A percentile compares a stretch with the other conserved stretches of the same genome.
phyloP scores from a whole-genome alignment of 2,888 invertebrate species.

The Aspidiotus destructor region DNA sequence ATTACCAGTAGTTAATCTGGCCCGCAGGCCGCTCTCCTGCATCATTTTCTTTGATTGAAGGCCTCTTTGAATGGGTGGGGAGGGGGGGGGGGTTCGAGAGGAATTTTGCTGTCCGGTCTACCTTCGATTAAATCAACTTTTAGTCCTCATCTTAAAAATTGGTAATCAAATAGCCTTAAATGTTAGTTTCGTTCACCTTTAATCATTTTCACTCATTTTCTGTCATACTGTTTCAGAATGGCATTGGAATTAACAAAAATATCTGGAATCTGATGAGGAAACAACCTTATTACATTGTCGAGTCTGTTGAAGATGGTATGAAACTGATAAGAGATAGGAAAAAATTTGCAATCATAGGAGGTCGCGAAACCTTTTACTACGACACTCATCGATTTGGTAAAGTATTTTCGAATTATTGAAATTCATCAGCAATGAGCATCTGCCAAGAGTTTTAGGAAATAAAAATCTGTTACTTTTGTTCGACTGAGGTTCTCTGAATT shows the following conservation, averaged over 20 bases:
- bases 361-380: constrained; percentile 63
- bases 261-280: constrained; percentile 58
- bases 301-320: constrained; percentile 62
- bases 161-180: too few species aligned
- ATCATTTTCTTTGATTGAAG: too few species aligned
- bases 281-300: constrained; percentile 49
- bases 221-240: constrained; percentile 50
- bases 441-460: too few species aligned
- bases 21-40: too few species aligned
- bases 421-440: too few species aligned
- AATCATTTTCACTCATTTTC: not conserved
- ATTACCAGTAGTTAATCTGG: too few species aligned
- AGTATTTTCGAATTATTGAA: not conserved
- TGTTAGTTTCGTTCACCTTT: constrained; percentile 3
- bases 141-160: too few species aligned
- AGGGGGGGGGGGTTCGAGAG: not conserved
- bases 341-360: constrained; percentile 58
- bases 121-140: too few species aligned
- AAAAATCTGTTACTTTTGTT: too few species aligned
- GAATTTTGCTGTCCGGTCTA: not conserved
- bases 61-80: too few species aligned
- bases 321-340: constrained; percentile 52
- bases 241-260: constrained; percentile 60
- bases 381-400: constrained; percentile 65
- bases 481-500: too few species aligned